These are phyloP conservation scores for Pentamera pediparva DNA, from an alignment of 53 echinoderm and acorn worm species.

Conservation along the genomic window DNA sequence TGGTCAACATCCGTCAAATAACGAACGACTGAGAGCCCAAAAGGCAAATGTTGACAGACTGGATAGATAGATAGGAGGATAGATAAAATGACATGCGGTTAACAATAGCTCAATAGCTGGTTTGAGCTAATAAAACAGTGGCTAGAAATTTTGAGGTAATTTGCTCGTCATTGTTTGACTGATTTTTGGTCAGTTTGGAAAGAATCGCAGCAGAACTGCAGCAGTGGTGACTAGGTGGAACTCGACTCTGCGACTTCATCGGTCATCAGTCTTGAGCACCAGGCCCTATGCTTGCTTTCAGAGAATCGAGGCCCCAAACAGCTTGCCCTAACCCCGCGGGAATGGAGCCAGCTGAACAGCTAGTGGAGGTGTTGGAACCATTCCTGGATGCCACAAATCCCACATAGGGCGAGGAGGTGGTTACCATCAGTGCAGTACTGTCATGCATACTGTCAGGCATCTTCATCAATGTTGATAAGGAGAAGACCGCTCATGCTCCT, in stretches of 20 bases:
- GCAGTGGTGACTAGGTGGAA: slow-evolving; percentile 34
- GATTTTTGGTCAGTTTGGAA: slow-evolving; percentile 22
- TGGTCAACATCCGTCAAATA: too few species aligned
- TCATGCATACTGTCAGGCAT: not conserved
- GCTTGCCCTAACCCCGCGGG: slow-evolving; percentile 7
- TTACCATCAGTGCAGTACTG: slow-evolving; percentile 1
- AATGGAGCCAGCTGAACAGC: slow-evolving; percentile 35
- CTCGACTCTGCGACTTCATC: slow-evolving; percentile 18
- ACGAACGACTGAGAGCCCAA: too few species aligned
- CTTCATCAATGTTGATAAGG: not conserved
- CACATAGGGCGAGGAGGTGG: slow-evolving; percentile 16
- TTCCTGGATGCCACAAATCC: slow-evolving; percentile 30
- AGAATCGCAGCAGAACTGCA: not conserved
- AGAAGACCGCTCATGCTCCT: not conserved
- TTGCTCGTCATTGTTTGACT: too few species aligned
- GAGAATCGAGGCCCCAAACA: not conserved
- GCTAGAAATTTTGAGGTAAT: too few species aligned
- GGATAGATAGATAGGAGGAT: too few species aligned
- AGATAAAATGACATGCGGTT: too few species aligned
- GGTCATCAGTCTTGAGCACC: slow-evolving; percentile 1
- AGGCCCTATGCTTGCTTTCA: slow-evolving; percentile 2
- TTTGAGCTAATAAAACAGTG: too few species aligned
- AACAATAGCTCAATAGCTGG: too few species aligned
- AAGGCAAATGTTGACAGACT: too few species aligned
- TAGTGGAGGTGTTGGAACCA: slow-evolving; percentile 30